Evolutionary conservation across 2,888 invertebrate species (phyloP).

Genomic region (Aphidius colemani): DNA sequence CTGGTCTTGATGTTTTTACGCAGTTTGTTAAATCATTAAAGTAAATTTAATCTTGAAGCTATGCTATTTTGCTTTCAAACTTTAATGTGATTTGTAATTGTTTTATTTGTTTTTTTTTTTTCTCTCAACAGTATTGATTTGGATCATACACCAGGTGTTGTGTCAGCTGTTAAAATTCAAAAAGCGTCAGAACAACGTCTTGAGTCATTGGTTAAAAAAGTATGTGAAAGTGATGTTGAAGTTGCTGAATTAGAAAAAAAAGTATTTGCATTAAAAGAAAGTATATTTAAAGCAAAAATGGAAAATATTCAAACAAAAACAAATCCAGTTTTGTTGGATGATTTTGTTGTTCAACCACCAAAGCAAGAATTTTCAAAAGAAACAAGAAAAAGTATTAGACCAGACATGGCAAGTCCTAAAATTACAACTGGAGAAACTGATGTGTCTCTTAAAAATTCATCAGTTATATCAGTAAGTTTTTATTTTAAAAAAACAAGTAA

Average conservation of each 20-base stretch:
- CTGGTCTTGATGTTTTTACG: conserved; percentile 45
- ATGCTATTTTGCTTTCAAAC: too few species aligned
- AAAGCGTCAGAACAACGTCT: conserved; percentile 44
- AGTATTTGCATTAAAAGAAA: conserved; percentile 38
- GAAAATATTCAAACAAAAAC: not conserved
- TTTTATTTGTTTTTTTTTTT: not conserved
- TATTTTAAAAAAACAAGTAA: too few species aligned
- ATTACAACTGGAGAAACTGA: too few species aligned
- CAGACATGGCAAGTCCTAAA: too few species aligned
- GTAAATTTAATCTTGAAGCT: conserved; percentile 29
- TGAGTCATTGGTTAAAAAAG: conserved; percentile 42
- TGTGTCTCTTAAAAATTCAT: too few species aligned
- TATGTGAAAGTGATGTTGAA: conserved; percentile 57
- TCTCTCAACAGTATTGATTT: conserved; percentile 42
- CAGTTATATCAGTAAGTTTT: too few species aligned
- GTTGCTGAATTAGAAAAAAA: conserved; percentile 46
- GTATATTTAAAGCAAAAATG: conserved; percentile 24
- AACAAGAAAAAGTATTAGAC: too few species aligned
- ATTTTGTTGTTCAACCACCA: too few species aligned
- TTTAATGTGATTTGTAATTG: too few species aligned
- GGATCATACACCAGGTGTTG: conserved; percentile 39
- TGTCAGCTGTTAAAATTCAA: conserved; percentile 43
- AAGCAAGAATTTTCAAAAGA: too few species aligned
- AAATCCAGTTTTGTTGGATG: too few species aligned
- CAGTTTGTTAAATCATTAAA: conserved; percentile 42